Evolutionary conservation across 2,797 vertebrate genomes (phyloP), one percentile per base, ranked within the genome.

Genomic region (Eulemur coronatus): DNA sequence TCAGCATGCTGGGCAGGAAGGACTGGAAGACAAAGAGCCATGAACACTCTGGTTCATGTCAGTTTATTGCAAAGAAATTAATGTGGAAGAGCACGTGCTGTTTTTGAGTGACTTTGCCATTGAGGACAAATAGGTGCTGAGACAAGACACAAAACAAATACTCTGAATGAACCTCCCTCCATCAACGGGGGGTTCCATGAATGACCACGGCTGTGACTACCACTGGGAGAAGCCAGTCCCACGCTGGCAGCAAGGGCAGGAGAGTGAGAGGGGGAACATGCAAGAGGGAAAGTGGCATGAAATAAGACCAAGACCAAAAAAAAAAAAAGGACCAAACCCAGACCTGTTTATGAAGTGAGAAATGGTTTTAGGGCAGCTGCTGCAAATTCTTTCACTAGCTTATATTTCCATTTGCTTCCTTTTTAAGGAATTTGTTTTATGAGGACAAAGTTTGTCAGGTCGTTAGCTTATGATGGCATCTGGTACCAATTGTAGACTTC

Each of bases 271-370:
- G 76, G 43, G 48, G 78, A 76, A 26, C 69, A 24, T 0, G 78
- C 7, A 24, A 33, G 65, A 89, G 63, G 24, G 50, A 26, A 91
- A 87, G 92, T 59, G 80, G 89, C 72, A 98, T 89, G 5, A 96
- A 97, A 97, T 73, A 73, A 81, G 57, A 89, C 50, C 33, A 72
- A 63, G 35, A 67, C 18, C 10, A 46, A 24, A 97, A 97, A 5
- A 46, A 55, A 97, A 86, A 98, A 94, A 97, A 86, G 72, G 87
- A 89, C 97, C 98, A 82, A 93, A 46, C 91, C 97, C 97, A 98
- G 98, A 98, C 98, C 98, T 98, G 98, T 98, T 99, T 98, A 99
- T 98, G 98, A 98, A 98, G 98, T 99, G 98, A 98, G 98, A 98
- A 98, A 98, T 98, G 98, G 98, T 98, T 98, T 99, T 91, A 95